Evolutionary conservation across 2,113 vertebrate species (phyloP), one percentile per base, ranked within the genome.

Genomic region (Corapipo altera): DNA sequence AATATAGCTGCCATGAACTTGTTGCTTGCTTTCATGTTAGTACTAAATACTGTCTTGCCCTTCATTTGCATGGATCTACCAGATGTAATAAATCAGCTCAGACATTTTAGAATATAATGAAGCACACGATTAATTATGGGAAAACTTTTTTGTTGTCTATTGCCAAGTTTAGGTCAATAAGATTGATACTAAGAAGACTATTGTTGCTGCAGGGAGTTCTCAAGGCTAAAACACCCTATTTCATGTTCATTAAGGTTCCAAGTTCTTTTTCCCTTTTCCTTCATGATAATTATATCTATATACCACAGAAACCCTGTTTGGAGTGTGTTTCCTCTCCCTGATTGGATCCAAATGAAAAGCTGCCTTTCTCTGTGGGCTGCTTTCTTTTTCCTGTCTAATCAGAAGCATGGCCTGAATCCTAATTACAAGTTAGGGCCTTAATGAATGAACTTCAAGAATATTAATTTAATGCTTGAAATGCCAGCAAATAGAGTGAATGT

Each of bases 391-490:
- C 58, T 12, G 22, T 85, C 86, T 96, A 93, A 93, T 85, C 76
- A 55, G 33, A 76, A 79, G 19, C 71, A 54, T 70, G 86, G 80
- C 21, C 65, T 66, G 95, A 96, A 97, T 97, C 88, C 69, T 96
- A 96, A 96, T 95, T 90, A 84, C 54, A 72, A 81, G 79, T 91
- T 88, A 84, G 91, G 24, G 79, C 88, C 44, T 84, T 96, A 96
- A 95, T 94, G 95, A 96, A 95, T 96, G 49, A 81, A 94, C 87
- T 85, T 85, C 43, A 88, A 94, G 91, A 90, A 97, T 92, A 95
- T 96, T 97, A 95, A 97, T 96, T 94, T 96, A 96, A 96, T 95
- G 96, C 91, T 96, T 96, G 91, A 96, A 93, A 85, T 72, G 64
- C 58, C 87, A 89, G 77, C 37, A 97, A 91, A 95, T 69, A 95